Percentiles rank a stretch among this genome's conserved stretches.
These are phyloP conservation scores for Bos indicus DNA, from an alignment of 2,113 vertebrate genomes.

Conservation along the genomic window DNA sequence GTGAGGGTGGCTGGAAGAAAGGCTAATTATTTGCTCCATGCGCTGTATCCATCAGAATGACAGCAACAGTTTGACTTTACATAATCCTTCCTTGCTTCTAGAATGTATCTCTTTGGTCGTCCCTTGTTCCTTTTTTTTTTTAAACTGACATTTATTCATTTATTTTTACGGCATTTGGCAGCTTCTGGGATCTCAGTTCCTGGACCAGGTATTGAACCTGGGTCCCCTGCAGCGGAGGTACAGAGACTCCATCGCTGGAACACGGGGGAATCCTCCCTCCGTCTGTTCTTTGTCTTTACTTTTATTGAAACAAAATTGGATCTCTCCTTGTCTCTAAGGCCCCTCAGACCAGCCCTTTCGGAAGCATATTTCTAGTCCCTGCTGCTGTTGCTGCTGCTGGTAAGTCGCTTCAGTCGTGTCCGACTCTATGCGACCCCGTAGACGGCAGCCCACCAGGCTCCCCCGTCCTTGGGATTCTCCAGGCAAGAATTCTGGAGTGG, in stretches of 20 bases:
- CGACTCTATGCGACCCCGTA: too few relatives aligned
- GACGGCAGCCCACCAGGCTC: too few relatives aligned
- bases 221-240: fast-evolving
- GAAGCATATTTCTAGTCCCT: neutral
- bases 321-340: neutral
- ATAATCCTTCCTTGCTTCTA: neutral
- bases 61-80: neutral
- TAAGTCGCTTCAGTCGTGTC: too few relatives aligned
- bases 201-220: neutral
- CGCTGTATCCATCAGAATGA: neutral
- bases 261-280: neutral
- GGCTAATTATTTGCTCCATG: too few relatives aligned
- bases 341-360: fast-evolving
- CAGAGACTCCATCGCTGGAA: neutral
- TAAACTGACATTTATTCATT: neutral
- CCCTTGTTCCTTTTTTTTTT: neutral
- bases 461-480: too few relatives aligned
- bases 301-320: neutral
- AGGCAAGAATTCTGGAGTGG: too few relatives aligned
- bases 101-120: neutral
- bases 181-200: neutral
- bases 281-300: neutral
- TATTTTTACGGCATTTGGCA: neutral
- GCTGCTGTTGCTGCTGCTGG: too few relatives aligned
- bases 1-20: neutral